phyloP scores from a whole-genome alignment of 1,140 invertebrate species.

The Drosophila nigromelanica region DNA sequence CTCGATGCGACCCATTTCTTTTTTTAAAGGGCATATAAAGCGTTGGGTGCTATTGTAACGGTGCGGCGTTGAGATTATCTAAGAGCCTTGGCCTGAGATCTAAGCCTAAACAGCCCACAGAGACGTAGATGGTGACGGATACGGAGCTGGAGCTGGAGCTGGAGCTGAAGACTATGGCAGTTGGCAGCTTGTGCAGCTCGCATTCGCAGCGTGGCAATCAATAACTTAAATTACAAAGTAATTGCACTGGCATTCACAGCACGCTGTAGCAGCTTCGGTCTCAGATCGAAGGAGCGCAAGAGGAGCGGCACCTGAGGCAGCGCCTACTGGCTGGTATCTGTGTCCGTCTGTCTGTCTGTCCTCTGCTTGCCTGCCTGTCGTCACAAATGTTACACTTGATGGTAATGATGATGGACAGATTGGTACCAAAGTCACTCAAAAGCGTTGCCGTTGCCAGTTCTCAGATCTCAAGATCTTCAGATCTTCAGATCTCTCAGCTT shows the following conservation, averaged over 20 bases:
- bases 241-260: slow-evolving; percentile 82
- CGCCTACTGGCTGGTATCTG: slow-evolving; percentile 30
- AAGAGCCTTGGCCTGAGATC: slow-evolving; percentile 39
- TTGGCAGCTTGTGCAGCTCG: slow-evolving; percentile 35
- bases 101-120: slow-evolving; percentile 39
- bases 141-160: slow-evolving; percentile 25
- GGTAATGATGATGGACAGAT: slow-evolving; percentile 84
- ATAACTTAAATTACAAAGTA: slow-evolving; percentile 84
- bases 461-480: slow-evolving; percentile 34
- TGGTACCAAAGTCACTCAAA: slow-evolving; percentile 84
- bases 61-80: slow-evolving; percentile 66
- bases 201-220: slow-evolving; percentile 78
- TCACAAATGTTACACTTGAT: slow-evolving; percentile 83
- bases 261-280: slow-evolving; percentile 62
- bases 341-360: slow-evolving; percentile 18
- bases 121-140: slow-evolving; percentile 14
- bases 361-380: slow-evolving; percentile 73
- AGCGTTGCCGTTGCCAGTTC: slow-evolving; percentile 73
- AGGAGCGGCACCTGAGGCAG: slow-evolving; percentile 52
- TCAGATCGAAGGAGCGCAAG: slow-evolving; percentile 24
- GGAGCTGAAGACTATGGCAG: slow-evolving; percentile 15
- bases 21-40: slow-evolving; percentile 42
- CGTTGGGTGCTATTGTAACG: slow-evolving; percentile 73
- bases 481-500: slow-evolving; percentile 33
- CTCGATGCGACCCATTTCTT: slow-evolving; percentile 48